Evolutionary conservation across 2,797 vertebrate genomes (phyloP).

Genomic region (Orestias chungarensis): DNA sequence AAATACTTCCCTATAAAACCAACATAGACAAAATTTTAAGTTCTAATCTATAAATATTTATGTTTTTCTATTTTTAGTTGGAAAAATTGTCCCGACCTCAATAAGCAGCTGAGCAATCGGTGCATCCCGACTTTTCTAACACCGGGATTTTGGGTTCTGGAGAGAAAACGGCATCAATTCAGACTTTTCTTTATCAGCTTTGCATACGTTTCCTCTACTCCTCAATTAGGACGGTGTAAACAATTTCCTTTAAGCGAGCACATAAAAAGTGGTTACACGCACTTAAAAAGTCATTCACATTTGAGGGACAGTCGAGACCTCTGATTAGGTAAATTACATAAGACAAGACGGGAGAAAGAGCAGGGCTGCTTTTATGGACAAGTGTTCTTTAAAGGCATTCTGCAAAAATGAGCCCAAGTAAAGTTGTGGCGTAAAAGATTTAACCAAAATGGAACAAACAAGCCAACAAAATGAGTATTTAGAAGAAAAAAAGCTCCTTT

Average conservation of each 20-base stretch:
- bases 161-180: slow-evolving; percentile 22
- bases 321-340: slow-evolving; percentile 32
- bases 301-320: slow-evolving; percentile 44
- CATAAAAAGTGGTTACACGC: slow-evolving; percentile 66
- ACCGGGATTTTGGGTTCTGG: neutral
- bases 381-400: slow-evolving; percentile 22
- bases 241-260: slow-evolving; percentile 53
- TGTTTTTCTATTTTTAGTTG: neutral
- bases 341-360: slow-evolving; percentile 26
- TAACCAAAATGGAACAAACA: slow-evolving; percentile 36
- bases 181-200: too few species aligned
- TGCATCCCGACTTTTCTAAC: neutral
- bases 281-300: slow-evolving; percentile 69
- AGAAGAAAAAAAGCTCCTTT: slow-evolving; percentile 25
- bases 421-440: slow-evolving; percentile 30
- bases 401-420: slow-evolving; percentile 29
- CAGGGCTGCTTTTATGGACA: slow-evolving; percentile 17
- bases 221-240: slow-evolving; percentile 63
- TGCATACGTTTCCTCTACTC: slow-evolving; percentile 17
- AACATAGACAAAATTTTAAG: too few species aligned
- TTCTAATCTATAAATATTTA: too few species aligned
- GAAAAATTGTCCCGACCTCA: neutral
- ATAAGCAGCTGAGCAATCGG: neutral
- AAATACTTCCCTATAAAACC: too few species aligned
- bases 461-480: slow-evolving; percentile 39